These are phyloP conservation scores for Drosophila gunungcola DNA, from an alignment of 1,140 invertebrate genomes.

Conservation along the genomic window DNA sequence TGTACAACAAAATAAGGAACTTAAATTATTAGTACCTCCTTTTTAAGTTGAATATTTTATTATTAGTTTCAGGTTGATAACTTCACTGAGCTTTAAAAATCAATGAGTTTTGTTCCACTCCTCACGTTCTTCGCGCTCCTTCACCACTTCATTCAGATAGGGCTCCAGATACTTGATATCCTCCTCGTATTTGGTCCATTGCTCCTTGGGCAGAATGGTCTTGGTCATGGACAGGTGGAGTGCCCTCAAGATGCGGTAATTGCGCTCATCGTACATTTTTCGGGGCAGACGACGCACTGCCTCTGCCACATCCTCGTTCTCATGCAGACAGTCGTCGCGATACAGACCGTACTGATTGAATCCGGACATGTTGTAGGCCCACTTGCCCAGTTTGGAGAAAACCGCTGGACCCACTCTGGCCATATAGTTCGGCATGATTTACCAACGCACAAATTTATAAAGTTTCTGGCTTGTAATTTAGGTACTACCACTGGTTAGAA, in stretches of 20 bases:
- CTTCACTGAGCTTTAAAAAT: slow-evolving; percentile 16
- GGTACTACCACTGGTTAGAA: slow-evolving; percentile 28
- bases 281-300: slow-evolving; percentile 91
- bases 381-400: slow-evolving; percentile 86
- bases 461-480: slow-evolving; percentile 10
- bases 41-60: no score
- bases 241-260: slow-evolving; percentile 92
- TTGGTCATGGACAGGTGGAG: slow-evolving; percentile 90
- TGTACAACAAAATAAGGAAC: no score
- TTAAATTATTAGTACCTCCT: no score
- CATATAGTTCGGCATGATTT: slow-evolving; percentile 76
- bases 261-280: slow-evolving; percentile 90
- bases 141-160: slow-evolving; percentile 90
- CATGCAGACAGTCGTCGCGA: slow-evolving; percentile 91
- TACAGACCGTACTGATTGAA: slow-evolving; percentile 92
- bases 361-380: slow-evolving; percentile 89
- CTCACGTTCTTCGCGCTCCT: slow-evolving; percentile 90
- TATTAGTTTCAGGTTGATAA: neutral
- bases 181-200: slow-evolving; percentile 95
- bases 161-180: slow-evolving; percentile 93
- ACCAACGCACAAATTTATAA: slow-evolving; percentile 22
- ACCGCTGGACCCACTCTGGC: slow-evolving; percentile 72
- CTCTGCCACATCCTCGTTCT: slow-evolving; percentile 90
- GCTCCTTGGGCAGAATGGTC: slow-evolving; percentile 91
- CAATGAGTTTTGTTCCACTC: slow-evolving; percentile 90